Conservation (phyloP, 2,888 invertebrate species). For the Pseudoips prasinana region DNA sequence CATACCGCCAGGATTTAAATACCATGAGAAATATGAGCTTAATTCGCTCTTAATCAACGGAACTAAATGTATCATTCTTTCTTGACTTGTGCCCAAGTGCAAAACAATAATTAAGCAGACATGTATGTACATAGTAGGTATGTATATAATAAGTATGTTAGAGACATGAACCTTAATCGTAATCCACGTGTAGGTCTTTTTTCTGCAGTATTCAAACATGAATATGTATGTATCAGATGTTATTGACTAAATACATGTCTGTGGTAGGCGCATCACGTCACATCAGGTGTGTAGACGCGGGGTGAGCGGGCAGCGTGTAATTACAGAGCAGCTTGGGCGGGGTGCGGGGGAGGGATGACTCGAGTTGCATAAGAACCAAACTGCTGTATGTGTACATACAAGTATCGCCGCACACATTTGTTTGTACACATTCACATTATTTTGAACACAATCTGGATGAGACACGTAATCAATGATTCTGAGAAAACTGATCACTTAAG, state of each 20-base stretch:
- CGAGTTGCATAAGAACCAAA: constrained; percentile 63
- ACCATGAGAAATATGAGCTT: too few species aligned
- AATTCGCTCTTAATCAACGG: too few species aligned
- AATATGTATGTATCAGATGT: too few species aligned
- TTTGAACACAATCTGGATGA: constrained; percentile 48
- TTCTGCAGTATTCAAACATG: too few species aligned
- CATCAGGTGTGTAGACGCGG: constrained; percentile 29
- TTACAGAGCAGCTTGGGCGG: constrained; percentile 57
- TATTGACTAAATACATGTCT: constrained; percentile 11
- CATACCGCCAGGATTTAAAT: too few species aligned
- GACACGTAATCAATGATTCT: constrained; percentile 47
- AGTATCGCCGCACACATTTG: constrained; percentile 40
- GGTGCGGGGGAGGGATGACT: constrained; percentile 37
- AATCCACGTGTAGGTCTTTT: too few species aligned
- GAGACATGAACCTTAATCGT: too few species aligned
- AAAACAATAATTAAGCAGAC: too few species aligned
- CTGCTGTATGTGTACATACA: constrained; percentile 34
- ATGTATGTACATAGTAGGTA: too few species aligned
- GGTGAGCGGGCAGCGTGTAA: constrained; percentile 53
- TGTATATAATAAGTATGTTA: too few species aligned
- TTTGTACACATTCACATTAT: constrained; percentile 64
- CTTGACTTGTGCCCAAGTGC: too few species aligned
- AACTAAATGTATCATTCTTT: too few species aligned
- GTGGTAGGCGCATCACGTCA: constrained; percentile 29
- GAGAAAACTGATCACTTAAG: constrained; percentile 42